Conservation (phyloP, 1,140 invertebrate genomes). For the Achroia grisella region DNA sequence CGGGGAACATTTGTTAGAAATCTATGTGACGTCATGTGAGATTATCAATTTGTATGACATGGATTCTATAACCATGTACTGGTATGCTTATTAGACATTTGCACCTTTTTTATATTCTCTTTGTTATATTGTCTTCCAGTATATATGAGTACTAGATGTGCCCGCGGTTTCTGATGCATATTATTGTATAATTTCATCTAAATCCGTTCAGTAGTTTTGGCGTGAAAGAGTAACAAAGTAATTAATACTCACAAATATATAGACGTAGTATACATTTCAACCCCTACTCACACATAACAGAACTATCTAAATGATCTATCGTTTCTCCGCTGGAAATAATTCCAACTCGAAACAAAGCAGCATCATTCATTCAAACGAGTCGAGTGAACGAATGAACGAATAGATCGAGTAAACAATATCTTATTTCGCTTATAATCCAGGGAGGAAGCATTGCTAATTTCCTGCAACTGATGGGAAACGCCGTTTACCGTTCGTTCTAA, state of each 20-base stretch:
- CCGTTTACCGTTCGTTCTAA: slow-evolving; percentile 26
- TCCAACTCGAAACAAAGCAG: slow-evolving; percentile 34
- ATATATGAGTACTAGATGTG: too few relatives aligned
- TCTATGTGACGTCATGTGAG: not conserved
- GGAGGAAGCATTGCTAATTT: slow-evolving; percentile 63
- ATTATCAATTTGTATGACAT: not conserved
- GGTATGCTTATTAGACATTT: too few relatives aligned
- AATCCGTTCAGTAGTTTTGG: too few relatives aligned
- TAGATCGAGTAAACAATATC: slow-evolving; percentile 66
- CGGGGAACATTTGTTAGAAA: not conserved
- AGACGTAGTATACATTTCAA: too few relatives aligned
- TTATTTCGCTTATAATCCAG: slow-evolving; percentile 66
- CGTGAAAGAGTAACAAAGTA: too few relatives aligned
- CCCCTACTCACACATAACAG: not conserved
- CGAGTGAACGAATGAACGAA: slow-evolving; percentile 43
- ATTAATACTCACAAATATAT: too few relatives aligned
- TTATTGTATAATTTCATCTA: too few relatives aligned
- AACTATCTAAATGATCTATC: slow-evolving; percentile 9
- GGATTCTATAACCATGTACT: too few relatives aligned
- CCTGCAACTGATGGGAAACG: slow-evolving; percentile 51
- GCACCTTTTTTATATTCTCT: too few relatives aligned
- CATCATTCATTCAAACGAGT: slow-evolving; percentile 38
- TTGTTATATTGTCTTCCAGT: too few relatives aligned
- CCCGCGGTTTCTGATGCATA: too few relatives aligned
- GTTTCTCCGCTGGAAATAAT: slow-evolving; percentile 16